Evolutionary conservation across 2,113 vertebrate genomes (phyloP).

Genomic region (Periophthalmus modestus): DNA sequence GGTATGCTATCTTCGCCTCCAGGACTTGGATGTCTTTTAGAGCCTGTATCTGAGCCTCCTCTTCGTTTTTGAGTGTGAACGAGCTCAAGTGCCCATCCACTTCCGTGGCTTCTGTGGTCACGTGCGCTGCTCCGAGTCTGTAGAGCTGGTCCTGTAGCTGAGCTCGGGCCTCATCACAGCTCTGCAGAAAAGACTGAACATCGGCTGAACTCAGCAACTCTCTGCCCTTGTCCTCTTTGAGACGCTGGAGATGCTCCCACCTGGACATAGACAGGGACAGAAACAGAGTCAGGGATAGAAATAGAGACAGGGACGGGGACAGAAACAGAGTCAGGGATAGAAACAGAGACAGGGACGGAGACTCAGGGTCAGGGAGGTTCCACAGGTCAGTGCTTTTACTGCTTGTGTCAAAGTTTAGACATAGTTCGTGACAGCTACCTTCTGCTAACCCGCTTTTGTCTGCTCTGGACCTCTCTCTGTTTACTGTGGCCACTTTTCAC

Average conservation of each 20-base stretch:
- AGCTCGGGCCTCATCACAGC: constrained; percentile 74
- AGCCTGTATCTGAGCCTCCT: constrained; percentile 59
- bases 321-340: too few relatives aligned
- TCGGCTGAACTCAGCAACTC: constrained; percentile 80
- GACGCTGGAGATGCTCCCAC: constrained; percentile 81
- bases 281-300: too few relatives aligned
- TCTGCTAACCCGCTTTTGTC: constrained; percentile 65
- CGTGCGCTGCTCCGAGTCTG: constrained; percentile 64
- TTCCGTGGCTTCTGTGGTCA: constrained; percentile 19
- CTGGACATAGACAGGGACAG: constrained; percentile 54
- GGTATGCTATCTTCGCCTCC: constrained; percentile 81
- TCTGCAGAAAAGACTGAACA: constrained; percentile 79
- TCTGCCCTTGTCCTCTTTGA: constrained; percentile 83
- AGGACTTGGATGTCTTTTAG: constrained; percentile 79
- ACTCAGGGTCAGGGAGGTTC: not conserved
- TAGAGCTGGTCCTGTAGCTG: constrained; percentile 76
- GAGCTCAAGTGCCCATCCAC: constrained; percentile 23
- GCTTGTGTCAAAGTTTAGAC: not conserved
- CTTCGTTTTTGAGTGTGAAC: constrained; percentile 65
- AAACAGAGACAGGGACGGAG: too few relatives aligned
- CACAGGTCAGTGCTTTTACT: not conserved
- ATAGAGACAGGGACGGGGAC: too few relatives aligned
- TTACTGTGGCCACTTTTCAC: constrained; percentile 75
- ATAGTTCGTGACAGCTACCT: constrained; percentile 71
- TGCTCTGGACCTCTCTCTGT: constrained; percentile 71